These are phyloP conservation scores for Thecophora atra DNA, from an alignment of 2,888 invertebrate species.

Conservation along the genomic window DNA sequence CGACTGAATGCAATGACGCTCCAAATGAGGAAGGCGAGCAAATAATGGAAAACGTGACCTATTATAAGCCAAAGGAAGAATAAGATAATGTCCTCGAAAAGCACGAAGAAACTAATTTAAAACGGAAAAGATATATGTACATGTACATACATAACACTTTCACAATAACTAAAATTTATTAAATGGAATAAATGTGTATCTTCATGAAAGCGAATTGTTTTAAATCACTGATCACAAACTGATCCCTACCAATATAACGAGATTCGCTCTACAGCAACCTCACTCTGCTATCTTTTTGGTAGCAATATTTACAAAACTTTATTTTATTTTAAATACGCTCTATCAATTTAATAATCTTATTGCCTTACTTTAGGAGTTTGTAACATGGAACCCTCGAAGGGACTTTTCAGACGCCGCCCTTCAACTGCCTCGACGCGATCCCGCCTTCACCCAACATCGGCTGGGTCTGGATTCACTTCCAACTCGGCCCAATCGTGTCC, in stretches of 20 bases:
- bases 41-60: conserved; percentile 52
- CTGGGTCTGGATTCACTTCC: conserved; percentile 29
- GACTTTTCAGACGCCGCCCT: conserved; percentile 64
- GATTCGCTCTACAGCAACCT: no score
- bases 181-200: no score
- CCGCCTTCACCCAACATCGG: conserved; percentile 53
- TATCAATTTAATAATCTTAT: neutral
- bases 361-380: conserved; percentile 58
- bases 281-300: no score
- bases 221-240: neutral
- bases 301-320: neutral
- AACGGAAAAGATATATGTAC: neutral
- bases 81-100: neutral
- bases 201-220: neutral
- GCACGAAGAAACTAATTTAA: neutral
- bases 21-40: conserved; percentile 37
- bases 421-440: conserved; percentile 62
- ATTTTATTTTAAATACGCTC: neutral
- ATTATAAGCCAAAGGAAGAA: conserved; percentile 44
- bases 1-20: conserved; percentile 25
- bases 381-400: conserved; percentile 64
- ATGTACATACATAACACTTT: no score
- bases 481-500: conserved; percentile 62
- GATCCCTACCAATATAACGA: no score
- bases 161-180: no score